These are phyloP conservation scores for Gulo gulo DNA, from an alignment of 2,113 vertebrate genomes.

Conservation along the genomic window DNA sequence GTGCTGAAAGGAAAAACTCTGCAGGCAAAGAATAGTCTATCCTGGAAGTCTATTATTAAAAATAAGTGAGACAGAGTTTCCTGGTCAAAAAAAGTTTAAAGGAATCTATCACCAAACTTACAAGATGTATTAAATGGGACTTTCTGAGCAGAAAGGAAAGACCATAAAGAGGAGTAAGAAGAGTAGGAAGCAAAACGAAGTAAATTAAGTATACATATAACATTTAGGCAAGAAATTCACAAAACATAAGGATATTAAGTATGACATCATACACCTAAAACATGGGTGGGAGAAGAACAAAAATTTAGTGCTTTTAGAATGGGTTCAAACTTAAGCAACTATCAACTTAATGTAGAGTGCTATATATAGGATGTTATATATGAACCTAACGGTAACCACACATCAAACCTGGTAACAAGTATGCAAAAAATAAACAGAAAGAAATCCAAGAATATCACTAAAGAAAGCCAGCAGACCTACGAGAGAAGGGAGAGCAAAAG, in stretches of 20 bases:
- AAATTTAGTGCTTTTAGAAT: neutral
- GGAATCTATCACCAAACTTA: neutral
- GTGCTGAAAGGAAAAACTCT: neutral
- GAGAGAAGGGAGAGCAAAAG: neutral
- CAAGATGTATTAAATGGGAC: neutral
- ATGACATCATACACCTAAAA: neutral
- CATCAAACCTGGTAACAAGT: neutral
- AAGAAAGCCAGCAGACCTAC: neutral
- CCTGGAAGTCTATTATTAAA: neutral
- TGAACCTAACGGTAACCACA: neutral
- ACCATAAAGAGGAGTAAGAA: neutral
- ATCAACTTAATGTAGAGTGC: neutral
- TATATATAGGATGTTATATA: neutral
- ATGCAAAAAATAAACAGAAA: neutral
- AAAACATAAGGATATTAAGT: neutral
- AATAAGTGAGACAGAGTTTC: neutral
- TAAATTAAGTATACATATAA: neutral
- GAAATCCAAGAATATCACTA: neutral
- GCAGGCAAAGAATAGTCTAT: neutral
- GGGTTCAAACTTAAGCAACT: neutral
- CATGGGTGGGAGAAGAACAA: neutral
- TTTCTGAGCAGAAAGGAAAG: neutral
- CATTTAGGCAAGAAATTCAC: neutral
- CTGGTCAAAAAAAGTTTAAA: neutral
- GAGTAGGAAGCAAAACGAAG: neutral